phyloP scores from a whole-genome alignment of 2,113 vertebrate species.

The Cyanoderma ruficeps region DNA sequence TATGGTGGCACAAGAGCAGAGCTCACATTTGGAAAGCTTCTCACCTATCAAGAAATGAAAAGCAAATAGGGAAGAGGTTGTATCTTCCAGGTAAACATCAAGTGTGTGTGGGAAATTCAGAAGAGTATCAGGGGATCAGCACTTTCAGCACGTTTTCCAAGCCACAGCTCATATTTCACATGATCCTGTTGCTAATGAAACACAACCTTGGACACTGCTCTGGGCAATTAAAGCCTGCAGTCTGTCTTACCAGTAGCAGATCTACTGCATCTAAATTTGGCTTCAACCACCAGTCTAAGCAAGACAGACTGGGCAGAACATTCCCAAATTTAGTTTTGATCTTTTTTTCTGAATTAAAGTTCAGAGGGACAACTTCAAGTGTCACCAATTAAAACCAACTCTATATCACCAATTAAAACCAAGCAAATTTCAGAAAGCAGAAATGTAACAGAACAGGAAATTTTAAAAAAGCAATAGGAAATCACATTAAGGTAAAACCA shows the following conservation, averaged over 20 bases:
- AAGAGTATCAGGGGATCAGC: neutral
- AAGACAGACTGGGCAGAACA: neutral
- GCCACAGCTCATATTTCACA: neutral
- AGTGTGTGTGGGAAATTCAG: neutral
- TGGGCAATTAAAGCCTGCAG: neutral
- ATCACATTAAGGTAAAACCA: neutral
- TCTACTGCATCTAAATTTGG: neutral
- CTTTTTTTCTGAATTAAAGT: neutral
- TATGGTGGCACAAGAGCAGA: constrained; percentile 51
- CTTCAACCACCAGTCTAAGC: neutral
- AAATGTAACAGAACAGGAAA: neutral
- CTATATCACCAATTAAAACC: neutral
- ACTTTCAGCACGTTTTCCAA: neutral
- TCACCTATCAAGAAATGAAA: constrained; percentile 57
- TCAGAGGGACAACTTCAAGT: neutral
- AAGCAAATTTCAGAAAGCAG: neutral
- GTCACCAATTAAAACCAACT: neutral
- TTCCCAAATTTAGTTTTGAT: neutral
- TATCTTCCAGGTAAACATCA: neutral
- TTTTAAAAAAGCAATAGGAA: neutral
- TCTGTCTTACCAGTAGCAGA: neutral
- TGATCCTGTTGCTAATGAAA: neutral
- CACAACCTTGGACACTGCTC: neutral
- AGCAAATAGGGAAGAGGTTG: neutral
- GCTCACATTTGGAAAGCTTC: constrained; percentile 70